Evolutionary conservation across 2,797 vertebrate genomes (phyloP).

Genomic region (Alectoris magna): DNA sequence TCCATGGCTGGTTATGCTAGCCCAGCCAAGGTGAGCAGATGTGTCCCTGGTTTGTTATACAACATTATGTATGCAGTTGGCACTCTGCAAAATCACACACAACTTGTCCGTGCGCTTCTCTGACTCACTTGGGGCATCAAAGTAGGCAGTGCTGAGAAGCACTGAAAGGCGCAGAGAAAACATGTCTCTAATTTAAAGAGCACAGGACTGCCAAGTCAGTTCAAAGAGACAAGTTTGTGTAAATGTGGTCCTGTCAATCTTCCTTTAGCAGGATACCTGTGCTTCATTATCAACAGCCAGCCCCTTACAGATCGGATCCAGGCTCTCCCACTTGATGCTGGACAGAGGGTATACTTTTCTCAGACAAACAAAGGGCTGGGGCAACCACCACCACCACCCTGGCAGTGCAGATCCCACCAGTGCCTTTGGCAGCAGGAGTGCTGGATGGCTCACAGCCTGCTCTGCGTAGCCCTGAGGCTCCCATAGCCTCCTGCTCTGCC

Average conservation of each 20-base stretch:
- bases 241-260: neutral
- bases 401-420: neutral
- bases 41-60: neutral
- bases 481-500: neutral
- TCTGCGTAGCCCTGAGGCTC: neutral
- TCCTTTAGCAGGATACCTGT: neutral
- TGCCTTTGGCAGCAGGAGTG: neutral
- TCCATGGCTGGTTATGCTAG: neutral
- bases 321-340: rapidly evolving
- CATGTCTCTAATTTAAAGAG: neutral
- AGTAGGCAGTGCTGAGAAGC: neutral
- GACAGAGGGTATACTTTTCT: neutral
- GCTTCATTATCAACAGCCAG: neutral
- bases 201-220: neutral
- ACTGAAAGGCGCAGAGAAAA: neutral
- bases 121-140: neutral
- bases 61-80: neutral
- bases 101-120: neutral
- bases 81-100: neutral
- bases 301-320: neutral
- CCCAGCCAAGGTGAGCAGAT: neutral
- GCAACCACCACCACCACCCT: neutral
- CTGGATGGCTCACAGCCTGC: neutral
- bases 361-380: neutral
- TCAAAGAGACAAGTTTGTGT: neutral